Base-by-base conservation (phyloP, 2,113 vertebrate species). In the Oceanites oceanicus region DNA sequence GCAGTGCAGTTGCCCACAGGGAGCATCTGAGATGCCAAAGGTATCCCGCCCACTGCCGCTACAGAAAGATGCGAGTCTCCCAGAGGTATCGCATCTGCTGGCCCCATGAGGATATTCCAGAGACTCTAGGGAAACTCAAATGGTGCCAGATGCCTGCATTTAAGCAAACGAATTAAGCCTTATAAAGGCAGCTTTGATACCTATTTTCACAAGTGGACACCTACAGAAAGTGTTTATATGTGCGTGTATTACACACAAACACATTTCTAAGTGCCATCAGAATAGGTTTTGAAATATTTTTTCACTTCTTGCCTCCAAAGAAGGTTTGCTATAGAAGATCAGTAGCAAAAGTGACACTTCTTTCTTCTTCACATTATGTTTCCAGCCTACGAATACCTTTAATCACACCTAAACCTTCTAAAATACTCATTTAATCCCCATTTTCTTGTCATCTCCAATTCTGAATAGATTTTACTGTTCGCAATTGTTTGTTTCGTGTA, bases 31-130 rank as follows among this genome's bases (percentile, higher is more conserved):
- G 22, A 71, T 13, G 29, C 15, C 52, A 71, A 16, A 65, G n/a
- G 16, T 42, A 40, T 70, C 38, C 53, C 0, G 1, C 52, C 15
- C 8, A 0, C 36, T 22, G n/a, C 38, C 4, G 2, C 21, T 45
- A 22, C 32, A n/a, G 40, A 44, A 77, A 53, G 13, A 66, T 0
- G 0, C 1, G 4, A 29, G 27, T 77, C 36, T 66, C 59, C 6
- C 23, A 55, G 26, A 85, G 23, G 34, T 19, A 42, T 5, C 5
- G 0, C 7, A 59, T 29, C 44, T 72, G 8, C 53, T 4, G 3
- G 55, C 20, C 26, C 36, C 25, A 7, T 0, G 8, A 9, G 22
- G 34, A 44, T 10, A 13, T 47, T 58, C 44, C 10, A 26, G 38
- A 85, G 44, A 66, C 10, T 18, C 13, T 13, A 32, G 36, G 17